Base-by-base conservation (phyloP, 2,113 vertebrate genomes). In the Aldabrachelys gigantea region DNA sequence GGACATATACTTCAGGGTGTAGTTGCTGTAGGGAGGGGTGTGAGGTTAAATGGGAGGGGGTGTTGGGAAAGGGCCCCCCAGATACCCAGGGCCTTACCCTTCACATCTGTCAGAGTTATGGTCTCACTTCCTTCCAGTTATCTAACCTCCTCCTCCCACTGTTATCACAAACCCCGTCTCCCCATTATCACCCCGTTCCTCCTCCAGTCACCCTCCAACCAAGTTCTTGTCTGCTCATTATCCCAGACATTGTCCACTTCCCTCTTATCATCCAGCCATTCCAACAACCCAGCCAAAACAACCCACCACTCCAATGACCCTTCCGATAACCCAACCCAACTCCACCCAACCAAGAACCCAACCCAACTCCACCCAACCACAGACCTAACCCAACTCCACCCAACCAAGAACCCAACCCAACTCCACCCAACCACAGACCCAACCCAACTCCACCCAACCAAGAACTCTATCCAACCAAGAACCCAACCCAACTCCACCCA, bases 1-100 rank as follows among this genome's bases (percentile, higher is more conserved):
- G 86, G 99, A 99, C 99, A 99, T 99, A 97, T 98, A 99, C 83
- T 99, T 99, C 90, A 99, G 97, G 0, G 98, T 99, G 85, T 99
- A 99, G 98, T 99, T 99, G 97, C 99, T 99, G 91, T 78, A 87
- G 80, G n/a, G n/a, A n/a, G n/a, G 44, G 72, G 1, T 79, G 80
- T 1, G 27, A 44, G 56, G n/a, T 29, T 69, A 52, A 41, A 19
- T 44, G 57, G 47, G 41, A 38, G 25, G 24, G 21, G 7, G 59
- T 75, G 22, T 4, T 53, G 17, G 21, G 54, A 22, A 72, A 65
- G 56, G 27, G 59, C 44, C 49, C 31, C 29, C 31, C 62, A 7
- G 31, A 35, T 62, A 16, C 13, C 17, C 17, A 69, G 65, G 35
- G 65, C n/a, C 16, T 21, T 35, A 21, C 17, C 35, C 17, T 27